These are phyloP conservation scores for Drosophila niveifrons DNA, from an alignment of 2,888 invertebrate species.

Conservation along the genomic window DNA sequence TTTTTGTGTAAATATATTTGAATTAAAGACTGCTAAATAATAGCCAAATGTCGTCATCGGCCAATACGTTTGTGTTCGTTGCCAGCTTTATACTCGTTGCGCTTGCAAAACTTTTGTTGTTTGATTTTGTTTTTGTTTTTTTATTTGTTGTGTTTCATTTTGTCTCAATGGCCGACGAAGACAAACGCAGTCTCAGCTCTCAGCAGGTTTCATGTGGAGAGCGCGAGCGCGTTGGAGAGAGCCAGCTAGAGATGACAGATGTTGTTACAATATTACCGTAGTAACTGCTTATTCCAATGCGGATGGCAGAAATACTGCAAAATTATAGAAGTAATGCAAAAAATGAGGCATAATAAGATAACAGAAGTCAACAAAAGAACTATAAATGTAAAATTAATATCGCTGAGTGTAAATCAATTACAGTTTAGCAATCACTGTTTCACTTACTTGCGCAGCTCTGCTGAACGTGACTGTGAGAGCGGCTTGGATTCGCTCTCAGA, in stretches of 20 bases:
- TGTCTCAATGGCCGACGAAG: conserved; percentile 64
- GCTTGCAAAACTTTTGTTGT: conserved; percentile 63
- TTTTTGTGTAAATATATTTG: conserved; percentile 15
- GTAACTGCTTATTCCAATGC: not conserved
- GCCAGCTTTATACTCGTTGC: conserved; percentile 48
- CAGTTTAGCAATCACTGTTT: not conserved
- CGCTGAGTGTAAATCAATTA: not conserved
- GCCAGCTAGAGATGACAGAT: conserved; percentile 38
- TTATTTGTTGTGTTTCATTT: conserved; percentile 59
- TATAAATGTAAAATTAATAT: not conserved
- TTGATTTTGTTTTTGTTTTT: conserved; percentile 57
- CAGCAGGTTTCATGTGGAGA: conserved; percentile 45
- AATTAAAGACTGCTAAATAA: conserved; percentile 40
- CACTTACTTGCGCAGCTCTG: conserved; percentile 26
- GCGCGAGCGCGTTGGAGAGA: conserved; percentile 27
- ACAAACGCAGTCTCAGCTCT: conserved; percentile 44
- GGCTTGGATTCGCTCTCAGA: conserved; percentile 23
- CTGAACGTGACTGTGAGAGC: conserved; percentile 33
- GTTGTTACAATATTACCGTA: conserved; percentile 1
- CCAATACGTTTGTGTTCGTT: conserved; percentile 28
- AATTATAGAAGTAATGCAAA: not conserved
- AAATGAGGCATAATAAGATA: not conserved
- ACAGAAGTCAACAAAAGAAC: not conserved
- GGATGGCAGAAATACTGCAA: not conserved
- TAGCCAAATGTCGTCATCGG: conserved; percentile 59